These are phyloP conservation scores for Deilephila elpenor DNA, from an alignment of 2,888 invertebrate genomes.

Conservation along the genomic window DNA sequence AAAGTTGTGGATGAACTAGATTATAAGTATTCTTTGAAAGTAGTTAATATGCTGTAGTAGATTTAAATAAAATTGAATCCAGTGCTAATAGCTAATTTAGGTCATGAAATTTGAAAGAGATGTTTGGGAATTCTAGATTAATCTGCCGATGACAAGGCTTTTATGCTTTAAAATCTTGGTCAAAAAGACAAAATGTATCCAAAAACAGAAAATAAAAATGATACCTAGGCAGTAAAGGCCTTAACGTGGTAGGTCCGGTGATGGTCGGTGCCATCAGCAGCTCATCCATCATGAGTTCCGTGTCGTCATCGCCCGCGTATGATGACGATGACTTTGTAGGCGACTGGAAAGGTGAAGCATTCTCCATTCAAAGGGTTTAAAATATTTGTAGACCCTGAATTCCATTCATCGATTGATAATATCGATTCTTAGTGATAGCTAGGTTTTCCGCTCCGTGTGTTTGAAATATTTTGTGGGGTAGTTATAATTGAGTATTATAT, in stretches of 20 bases:
- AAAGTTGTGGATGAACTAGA: too few species aligned
- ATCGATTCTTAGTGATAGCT: neutral
- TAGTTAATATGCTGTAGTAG: too few species aligned
- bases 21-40: too few species aligned
- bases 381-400: neutral
- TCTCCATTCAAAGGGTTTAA: slow-evolving; percentile 56
- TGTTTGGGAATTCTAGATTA: too few species aligned
- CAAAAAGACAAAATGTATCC: neutral
- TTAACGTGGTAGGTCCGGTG: slow-evolving; percentile 88
- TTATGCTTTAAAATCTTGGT: neutral
- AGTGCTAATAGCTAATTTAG: too few species aligned
- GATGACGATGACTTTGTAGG: slow-evolving; percentile 87
- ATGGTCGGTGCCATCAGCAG: slow-evolving; percentile 91
- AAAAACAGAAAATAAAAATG: neutral
- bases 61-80: too few species aligned
- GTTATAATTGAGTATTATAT: too few species aligned
- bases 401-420: neutral
- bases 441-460: too few species aligned
- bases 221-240: slow-evolving; percentile 88
- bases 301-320: slow-evolving; percentile 90
- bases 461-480: too few species aligned
- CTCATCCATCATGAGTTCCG: slow-evolving; percentile 93
- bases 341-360: slow-evolving; percentile 74
- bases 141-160: too few species aligned
- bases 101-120: too few species aligned